These are phyloP conservation scores for Chrysolina americana DNA, from an alignment of 2,888 invertebrate genomes.

Conservation along the genomic window DNA sequence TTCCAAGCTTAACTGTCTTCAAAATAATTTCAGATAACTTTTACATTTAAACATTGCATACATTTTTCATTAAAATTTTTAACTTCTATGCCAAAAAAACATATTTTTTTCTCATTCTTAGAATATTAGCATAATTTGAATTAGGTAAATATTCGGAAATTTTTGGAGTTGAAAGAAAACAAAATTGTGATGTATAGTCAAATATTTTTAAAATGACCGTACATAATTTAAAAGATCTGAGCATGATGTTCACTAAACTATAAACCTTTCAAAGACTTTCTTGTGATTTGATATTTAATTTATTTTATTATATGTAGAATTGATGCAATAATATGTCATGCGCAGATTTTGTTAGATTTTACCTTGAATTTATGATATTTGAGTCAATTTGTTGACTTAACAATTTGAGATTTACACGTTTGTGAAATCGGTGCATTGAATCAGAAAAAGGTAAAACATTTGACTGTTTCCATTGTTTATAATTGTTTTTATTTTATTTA, in stretches of 20 bases:
- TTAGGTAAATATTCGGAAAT: constrained; percentile 55
- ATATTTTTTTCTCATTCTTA: constrained; percentile 38
- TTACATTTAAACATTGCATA: no score
- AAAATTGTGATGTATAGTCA: constrained; percentile 53
- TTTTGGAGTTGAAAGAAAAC: constrained; percentile 38
- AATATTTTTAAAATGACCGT: constrained; percentile 65
- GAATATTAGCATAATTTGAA: constrained; percentile 55
- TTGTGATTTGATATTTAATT: constrained; percentile 42
- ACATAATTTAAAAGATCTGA: constrained; percentile 63
- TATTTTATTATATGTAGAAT: constrained; percentile 45
- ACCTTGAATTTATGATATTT: constrained; percentile 53
- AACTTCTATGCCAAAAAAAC: constrained; percentile 30
- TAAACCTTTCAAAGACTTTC: constrained; percentile 36
- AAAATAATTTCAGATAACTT: no score
- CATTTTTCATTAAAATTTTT: no score
- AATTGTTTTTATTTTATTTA: constrained; percentile 32
- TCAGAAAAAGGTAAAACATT: background rate
- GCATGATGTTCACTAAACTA: constrained; percentile 55
- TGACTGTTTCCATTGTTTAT: constrained; percentile 23
- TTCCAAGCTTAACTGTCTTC: no score
- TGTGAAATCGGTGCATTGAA: background rate
- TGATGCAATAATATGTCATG: constrained; percentile 54
- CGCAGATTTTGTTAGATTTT: constrained; percentile 57
- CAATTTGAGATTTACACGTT: constrained; percentile 3
- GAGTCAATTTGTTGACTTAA: constrained; percentile 28